Percentiles rank a stretch among this genome's conserved stretches.
Conservation (phyloP, 2,888 invertebrate species). For the Augiades crinisus region DNA sequence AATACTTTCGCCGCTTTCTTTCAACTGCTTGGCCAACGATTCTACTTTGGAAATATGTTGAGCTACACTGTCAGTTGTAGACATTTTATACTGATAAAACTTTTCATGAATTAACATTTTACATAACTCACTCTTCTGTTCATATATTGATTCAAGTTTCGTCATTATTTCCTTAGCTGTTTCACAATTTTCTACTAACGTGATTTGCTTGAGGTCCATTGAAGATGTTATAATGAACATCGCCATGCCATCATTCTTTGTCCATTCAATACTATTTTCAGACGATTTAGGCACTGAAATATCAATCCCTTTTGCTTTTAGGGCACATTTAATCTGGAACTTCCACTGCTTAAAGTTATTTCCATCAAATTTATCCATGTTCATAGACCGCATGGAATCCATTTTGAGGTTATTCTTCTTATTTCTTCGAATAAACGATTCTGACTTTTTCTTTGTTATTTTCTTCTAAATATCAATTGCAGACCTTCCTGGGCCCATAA, state of each 20-base stretch:
- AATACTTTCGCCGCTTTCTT: constrained; percentile 36
- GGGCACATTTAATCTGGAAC: constrained; percentile 35
- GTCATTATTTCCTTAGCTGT: constrained; percentile 31
- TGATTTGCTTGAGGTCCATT: neutral
- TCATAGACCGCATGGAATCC: constrained; percentile 13
- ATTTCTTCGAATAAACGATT: too few species aligned
- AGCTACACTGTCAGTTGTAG: constrained; percentile 31
- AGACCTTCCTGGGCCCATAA: neutral
- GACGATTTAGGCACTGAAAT: constrained; percentile 24
- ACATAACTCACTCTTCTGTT: constrained; percentile 28
- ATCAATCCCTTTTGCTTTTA: constrained; percentile 33
- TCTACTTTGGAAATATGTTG: constrained; percentile 37
- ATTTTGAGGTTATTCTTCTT: constrained; percentile 7
- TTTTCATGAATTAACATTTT: constrained; percentile 31
- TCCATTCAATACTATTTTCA: constrained; percentile 12
- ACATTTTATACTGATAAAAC: constrained; percentile 35
- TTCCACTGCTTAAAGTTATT: constrained; percentile 36
- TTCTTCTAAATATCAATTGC: too few species aligned
- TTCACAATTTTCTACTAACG: constrained; percentile 19
- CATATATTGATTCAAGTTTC: constrained; percentile 33
- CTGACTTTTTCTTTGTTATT: too few species aligned
- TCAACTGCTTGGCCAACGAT: constrained; percentile 34
- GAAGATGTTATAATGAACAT: neutral
- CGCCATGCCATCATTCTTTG: constrained; percentile 29
- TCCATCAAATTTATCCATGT: constrained; percentile 25